Percentiles rank a stretch among this genome's conserved stretches.
These are phyloP conservation scores for Julus scandinavius DNA, from an alignment of 2,888 invertebrate species.

Conservation along the genomic window DNA sequence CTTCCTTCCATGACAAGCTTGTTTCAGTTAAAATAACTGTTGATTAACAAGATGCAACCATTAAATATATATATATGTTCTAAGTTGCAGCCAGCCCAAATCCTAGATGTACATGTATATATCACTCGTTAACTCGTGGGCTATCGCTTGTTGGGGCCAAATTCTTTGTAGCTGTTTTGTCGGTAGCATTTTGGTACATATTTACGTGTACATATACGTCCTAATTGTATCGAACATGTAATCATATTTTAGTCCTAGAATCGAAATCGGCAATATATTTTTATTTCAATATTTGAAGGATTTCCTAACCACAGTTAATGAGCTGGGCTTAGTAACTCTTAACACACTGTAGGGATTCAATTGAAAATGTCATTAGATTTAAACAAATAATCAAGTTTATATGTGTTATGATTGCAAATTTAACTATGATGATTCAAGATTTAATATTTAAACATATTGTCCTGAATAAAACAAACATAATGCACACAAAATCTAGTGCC, in stretches of 20 bases:
- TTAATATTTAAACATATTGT: too few relatives aligned
- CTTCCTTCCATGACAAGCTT: not conserved
- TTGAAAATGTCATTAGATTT: too few relatives aligned
- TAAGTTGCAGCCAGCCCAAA: constrained; percentile 17
- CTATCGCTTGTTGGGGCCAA: constrained; percentile 46
- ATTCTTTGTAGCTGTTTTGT: constrained; percentile 40
- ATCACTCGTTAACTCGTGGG: not conserved
- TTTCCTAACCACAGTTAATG: not conserved
- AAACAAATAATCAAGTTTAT: too few relatives aligned
- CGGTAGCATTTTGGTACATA: constrained; percentile 8
- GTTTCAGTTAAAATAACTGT: not conserved
- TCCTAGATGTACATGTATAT: not conserved
- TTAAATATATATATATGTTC: not conserved
- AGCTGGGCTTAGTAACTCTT: not conserved
- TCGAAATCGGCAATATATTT: not conserved
- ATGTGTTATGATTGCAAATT: too few relatives aligned
- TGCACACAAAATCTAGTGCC: too few relatives aligned
- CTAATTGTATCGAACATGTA: not conserved
- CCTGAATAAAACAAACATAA: too few relatives aligned
- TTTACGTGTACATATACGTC: not conserved
- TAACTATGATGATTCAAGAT: too few relatives aligned
- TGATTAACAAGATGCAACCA: not conserved
- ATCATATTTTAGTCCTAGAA: not conserved
- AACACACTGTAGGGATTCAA: not conserved
- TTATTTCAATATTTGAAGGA: not conserved